phyloP scores from a whole-genome alignment of 2,888 invertebrate genomes.

The Sinodicranocentrus sp. region DNA sequence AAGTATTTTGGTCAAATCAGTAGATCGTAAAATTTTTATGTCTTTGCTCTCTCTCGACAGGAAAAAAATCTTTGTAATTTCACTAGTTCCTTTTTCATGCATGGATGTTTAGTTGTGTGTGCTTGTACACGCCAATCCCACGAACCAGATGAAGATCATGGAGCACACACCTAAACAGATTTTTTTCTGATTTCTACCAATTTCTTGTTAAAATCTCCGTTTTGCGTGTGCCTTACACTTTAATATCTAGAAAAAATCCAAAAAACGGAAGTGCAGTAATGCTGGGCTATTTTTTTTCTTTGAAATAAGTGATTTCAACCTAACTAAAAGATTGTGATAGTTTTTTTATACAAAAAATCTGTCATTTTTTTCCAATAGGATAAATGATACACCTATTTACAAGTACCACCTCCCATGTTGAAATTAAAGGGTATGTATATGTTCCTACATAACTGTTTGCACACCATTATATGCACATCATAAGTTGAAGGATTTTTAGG shows the following conservation, averaged over 20 bases:
- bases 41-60: constrained; percentile 14
- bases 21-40: constrained; percentile 47
- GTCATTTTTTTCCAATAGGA: no score
- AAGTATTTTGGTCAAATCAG: constrained; percentile 49
- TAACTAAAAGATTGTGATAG: no score
- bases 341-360: no score
- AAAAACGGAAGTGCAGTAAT: constrained; percentile 2
- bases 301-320: constrained; percentile 12
- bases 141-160: background rate
- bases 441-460: no score
- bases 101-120: background rate
- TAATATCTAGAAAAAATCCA: background rate
- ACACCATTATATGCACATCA: no score
- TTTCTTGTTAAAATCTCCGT: constrained; percentile 7
- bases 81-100: constrained; percentile 6
- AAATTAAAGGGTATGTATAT: no score
- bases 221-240: background rate
- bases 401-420: no score
- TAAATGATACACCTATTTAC: no score
- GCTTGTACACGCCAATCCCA: background rate
- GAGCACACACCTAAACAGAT: background rate
- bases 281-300: background rate
- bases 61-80: constrained; percentile 35
- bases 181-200: background rate
- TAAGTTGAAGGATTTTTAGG: no score